Conservation (phyloP, 2,888 invertebrate species). For the Therioaphis trifolii region DNA sequence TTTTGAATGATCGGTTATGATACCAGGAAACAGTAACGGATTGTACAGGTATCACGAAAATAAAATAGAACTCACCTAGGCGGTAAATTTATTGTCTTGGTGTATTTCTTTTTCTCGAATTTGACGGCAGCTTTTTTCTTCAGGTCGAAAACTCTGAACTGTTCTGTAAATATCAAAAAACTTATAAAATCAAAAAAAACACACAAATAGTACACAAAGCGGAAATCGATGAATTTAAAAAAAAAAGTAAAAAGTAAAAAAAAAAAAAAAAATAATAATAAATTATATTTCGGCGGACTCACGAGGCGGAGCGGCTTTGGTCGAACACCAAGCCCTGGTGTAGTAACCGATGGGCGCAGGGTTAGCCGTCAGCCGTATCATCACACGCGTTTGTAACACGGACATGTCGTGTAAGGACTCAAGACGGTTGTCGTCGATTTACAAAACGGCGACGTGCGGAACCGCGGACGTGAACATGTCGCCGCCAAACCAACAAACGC, state of each 20-base stretch:
- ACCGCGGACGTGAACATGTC: not conserved
- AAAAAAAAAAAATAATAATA: too few relatives aligned
- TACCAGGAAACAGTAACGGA: too few relatives aligned
- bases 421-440: not conserved
- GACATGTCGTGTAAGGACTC: not conserved
- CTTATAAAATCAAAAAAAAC: not conserved
- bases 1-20: too few relatives aligned
- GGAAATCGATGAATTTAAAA: too few relatives aligned
- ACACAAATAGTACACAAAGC: too few relatives aligned
- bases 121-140: constrained; percentile 69
- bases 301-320: not conserved
- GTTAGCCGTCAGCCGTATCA: not conserved
- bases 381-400: not conserved
- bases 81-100: constrained; percentile 70
- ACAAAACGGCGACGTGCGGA: not conserved
- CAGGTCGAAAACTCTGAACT: constrained; percentile 72
- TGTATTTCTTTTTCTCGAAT: constrained; percentile 68
- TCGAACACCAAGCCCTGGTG: constrained; percentile 36
- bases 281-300: too few relatives aligned
- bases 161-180: constrained; percentile 67
- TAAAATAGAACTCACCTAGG: constrained; percentile 58
- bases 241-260: not conserved
- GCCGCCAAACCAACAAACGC: not conserved
- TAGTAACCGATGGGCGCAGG: not conserved
- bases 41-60: too few relatives aligned